Evolutionary conservation across 1,140 invertebrate species (phyloP), one percentile per base, ranked within the genome.

Genomic region (Laodelphax striatellus): DNA sequence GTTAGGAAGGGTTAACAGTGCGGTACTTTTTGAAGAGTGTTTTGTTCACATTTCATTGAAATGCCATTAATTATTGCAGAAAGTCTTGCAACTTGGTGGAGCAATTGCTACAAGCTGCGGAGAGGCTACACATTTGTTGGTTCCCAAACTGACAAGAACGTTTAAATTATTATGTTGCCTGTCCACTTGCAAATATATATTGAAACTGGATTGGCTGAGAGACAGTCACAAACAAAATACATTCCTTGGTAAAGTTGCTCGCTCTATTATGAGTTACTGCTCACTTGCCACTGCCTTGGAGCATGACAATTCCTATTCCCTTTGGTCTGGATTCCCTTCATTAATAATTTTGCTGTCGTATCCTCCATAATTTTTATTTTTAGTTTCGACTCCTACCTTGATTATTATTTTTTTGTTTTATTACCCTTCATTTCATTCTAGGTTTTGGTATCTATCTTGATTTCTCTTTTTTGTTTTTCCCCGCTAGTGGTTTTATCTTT

Each of bases 111-210:
- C 80, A 42, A 79, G 76, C 60, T 80, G 82, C 43, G 67, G 74
- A 5, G 85, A 92, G 63, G 90, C 90, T 11, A 96, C 91, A 0
- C 93, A 97, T 74, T 76, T 97, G 14, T 82, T 98, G 0, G 87
- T 94, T 80, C 72, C 75, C 38, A 75, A 80, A 54, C 76, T 92
- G 19, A 80, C 80, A 41, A 78, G 92, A 55, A 94, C 94, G 0
- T 80, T 85, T 62, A 97, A 97, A 72, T 79, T 97, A 21, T 79
- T 97, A 14, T 84, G 84, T 67, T 86, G 88, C 67, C 77, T 96
- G 28, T 85, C 86, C 50, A 74, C 76, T 38, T 85, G 86, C 58
- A 83, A 86, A 66, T 85, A 87, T 71, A 81, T 97, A 28, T 78
- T 97, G 0, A 83, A 82, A 31, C 77, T 85, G 4, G 81, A 87